Evolutionary conservation across 2,888 invertebrate species (phyloP).

Genomic region (Catocala sponsa): DNA sequence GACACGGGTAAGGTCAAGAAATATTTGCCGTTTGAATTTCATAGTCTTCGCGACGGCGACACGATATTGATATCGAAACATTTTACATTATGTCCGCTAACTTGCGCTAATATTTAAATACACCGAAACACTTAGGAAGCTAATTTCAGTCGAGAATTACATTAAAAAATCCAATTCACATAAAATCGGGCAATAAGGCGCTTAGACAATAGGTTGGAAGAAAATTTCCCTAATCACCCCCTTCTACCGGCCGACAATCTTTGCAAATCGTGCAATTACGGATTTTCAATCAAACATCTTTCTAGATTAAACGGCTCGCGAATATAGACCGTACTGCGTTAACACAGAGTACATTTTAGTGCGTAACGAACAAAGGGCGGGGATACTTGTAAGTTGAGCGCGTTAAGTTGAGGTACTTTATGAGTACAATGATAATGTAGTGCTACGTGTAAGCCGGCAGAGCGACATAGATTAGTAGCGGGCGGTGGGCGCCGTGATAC

Average conservation of each 20-base stretch:
- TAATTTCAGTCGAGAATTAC: conserved; percentile 27
- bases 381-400: conserved; percentile 31
- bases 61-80: conserved; percentile 28
- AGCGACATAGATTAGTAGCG: conserved; percentile 42
- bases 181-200: conserved; percentile 36
- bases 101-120: conserved; percentile 21
- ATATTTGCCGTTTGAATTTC: conserved; percentile 42
- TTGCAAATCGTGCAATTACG: conserved; percentile 57
- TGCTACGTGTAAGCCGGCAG: conserved; percentile 32
- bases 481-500: conserved; percentile 29
- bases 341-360: conserved; percentile 24
- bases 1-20: conserved; percentile 41
- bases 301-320: conserved; percentile 3
- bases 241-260: conserved; percentile 42
- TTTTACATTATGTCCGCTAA: conserved; percentile 17
- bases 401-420: conserved; percentile 43
- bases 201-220: conserved; percentile 38
- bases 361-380: conserved; percentile 24
- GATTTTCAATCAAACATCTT: conserved; percentile 48
- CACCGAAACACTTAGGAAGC: conserved; percentile 22
- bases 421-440: conserved; percentile 47
- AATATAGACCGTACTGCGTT: conserved; percentile 32
- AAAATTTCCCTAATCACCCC: conserved; percentile 34
- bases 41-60: conserved; percentile 6
- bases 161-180: conserved; percentile 30